phyloP scores from a whole-genome alignment of 1,140 invertebrate genomes.

The Formica selysi region DNA sequence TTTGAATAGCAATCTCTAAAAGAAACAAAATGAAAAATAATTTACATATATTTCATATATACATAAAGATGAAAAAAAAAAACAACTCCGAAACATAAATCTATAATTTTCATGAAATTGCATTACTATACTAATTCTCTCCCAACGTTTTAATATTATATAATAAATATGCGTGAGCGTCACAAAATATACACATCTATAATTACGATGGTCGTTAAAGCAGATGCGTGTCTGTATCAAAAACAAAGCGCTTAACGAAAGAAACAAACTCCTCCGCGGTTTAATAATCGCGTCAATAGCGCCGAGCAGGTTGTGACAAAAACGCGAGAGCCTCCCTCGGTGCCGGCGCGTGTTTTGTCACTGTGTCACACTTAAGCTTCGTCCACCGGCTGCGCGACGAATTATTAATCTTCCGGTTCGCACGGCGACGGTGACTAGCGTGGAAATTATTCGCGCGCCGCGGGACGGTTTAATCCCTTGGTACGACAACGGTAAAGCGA shows the following conservation, averaged over 20 bases:
- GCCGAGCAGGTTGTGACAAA: background rate
- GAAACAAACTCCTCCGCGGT: constrained; percentile 1
- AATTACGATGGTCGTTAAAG: constrained; percentile 6
- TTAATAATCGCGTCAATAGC: constrained; percentile 50
- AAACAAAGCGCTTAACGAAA: background rate
- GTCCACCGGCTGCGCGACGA: constrained; percentile 64
- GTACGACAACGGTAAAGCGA: constrained; percentile 66
- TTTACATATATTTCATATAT: background rate
- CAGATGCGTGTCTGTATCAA: background rate
- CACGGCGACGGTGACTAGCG: constrained; percentile 11
- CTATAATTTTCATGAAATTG: background rate
- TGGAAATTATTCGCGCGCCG: constrained; percentile 79
- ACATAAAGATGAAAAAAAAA: background rate
- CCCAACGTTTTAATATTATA: background rate
- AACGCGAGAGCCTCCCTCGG: constrained; percentile 20
- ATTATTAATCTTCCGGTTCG: constrained; percentile 75
- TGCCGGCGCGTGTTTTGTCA: constrained; percentile 36
- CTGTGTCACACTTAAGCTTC: constrained; percentile 47
- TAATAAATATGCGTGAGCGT: background rate
- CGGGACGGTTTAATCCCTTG: constrained; percentile 78
- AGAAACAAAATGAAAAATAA: background rate
- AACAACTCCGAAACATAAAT: background rate
- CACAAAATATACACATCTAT: background rate
- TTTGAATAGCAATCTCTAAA: background rate
- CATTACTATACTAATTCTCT: background rate